Evolutionary conservation across 2,888 invertebrate genomes (phyloP), one percentile per base, ranked within the genome.

Genomic region (Seira ritae): DNA sequence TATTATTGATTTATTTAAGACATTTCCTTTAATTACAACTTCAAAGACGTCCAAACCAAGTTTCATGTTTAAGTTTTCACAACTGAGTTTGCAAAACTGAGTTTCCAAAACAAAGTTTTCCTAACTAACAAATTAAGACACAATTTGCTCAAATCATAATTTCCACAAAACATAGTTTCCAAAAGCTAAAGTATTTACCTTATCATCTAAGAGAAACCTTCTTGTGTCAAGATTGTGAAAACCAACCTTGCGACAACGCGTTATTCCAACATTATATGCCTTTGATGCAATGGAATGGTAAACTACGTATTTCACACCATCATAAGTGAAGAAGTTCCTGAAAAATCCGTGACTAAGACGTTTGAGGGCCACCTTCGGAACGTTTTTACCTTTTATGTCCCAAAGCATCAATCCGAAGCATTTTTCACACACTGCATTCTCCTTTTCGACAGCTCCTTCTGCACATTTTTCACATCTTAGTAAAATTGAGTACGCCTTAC

Each of bases 171-270:
- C n/a, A n/a, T n/a, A n/a, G 31, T 31, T 31, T 4, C 67, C 67
- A 23, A 23, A 75, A 4, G 66, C 74, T 2, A 66, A 19, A 1
- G 66, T 67, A 75, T 46, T 4, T 19, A 68, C 12, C 0, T 46
- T 46, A 17, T 75, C 50, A 1, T 17, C 19, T 0, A 75, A 37
- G 4, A 75, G 15, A 24, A 23, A 24, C 2, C 74, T 20, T 17
- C 67, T 3, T 0, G 46, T 4, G 3, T 75, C 74, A 19, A 75
- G 10, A 24, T 67, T 66, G 22, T 75, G 74, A 0, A 46, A 66
- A 1, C n/a, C 74, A 17, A 67, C 67, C 15, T 50, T 46, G n/a
- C n/a, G n/a, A n/a, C n/a, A n/a, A 17, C 60, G 0, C n/a, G 31
- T 17, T 0, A 72, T n/a, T 0, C 50, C 42, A n/a, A 70, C 46